Evolutionary conservation across 2,113 vertebrate genomes (phyloP), one percentile per base, ranked within the genome.

Genomic region (Ciconia stormi): DNA sequence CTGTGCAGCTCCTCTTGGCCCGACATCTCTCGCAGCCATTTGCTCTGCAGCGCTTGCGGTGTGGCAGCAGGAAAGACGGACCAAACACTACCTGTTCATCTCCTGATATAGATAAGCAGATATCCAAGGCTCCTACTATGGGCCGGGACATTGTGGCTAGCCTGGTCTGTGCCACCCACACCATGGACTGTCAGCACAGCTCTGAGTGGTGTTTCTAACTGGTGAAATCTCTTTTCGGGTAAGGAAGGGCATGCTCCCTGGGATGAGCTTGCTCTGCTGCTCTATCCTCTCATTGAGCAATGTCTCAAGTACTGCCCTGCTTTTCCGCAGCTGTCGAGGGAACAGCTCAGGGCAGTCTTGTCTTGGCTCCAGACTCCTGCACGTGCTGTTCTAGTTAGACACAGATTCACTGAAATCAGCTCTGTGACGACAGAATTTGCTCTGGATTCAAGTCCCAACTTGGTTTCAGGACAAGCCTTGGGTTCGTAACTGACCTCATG

Each of bases 21-120:
- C 1, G 0, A 5, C 16, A 3, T 12, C 22, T 65, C 58, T 61
- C 6, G 2, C 44, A 59, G 62, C 56, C 3, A 0, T 32, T n/a
- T 32, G 47, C 25, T 67, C 61, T n/a, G 61, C 26, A 34, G 50
- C 1, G 1, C 49, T 56, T 12, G 69, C 0, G 1, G 38, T 6
- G 44, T 26, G 56, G 70, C 49, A 62, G 53, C 42, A 18, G 16
- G 22, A 8, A 44, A 58, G 46, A 65, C 50, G 36, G 34, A 38
- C 16, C 20, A 6, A 49, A 38, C 1, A 0, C 25, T 59, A 13
- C 34, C 44, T 9, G 11, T 36, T 36, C n/a, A 2, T 26, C 30
- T 76, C 49, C 40, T 40, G 59, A 19, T 21, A 10, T 2, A 34
- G 49, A 9, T 4, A 34, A 82, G 10, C 2, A 22, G 52, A 9